Percentiles rank a stretch among this genome's conserved stretches.
phyloP scores from a whole-genome alignment of 2,888 invertebrate species.

The Nomada goodeniana region DNA sequence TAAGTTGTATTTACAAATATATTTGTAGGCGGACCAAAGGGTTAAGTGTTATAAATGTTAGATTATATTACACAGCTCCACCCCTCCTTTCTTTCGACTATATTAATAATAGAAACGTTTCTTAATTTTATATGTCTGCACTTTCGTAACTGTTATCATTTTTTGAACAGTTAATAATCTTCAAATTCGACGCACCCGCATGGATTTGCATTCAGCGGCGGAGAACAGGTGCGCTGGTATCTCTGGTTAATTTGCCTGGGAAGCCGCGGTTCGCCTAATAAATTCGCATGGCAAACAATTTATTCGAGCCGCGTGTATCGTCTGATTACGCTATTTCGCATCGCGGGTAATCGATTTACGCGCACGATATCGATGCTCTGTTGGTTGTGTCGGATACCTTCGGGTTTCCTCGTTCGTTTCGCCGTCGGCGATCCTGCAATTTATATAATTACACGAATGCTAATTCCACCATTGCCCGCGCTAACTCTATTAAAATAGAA shows the following conservation, averaged over 20 bases:
- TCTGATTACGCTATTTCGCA: neutral
- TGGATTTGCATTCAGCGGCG: neutral
- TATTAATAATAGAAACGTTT: no score
- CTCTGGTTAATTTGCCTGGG: neutral
- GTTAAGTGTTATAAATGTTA: no score
- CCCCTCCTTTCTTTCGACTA: no score
- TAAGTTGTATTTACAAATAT: no score
- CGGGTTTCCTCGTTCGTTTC: slow-evolving; percentile 4
- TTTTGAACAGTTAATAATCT: no score
- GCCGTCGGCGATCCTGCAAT: slow-evolving; percentile 23
- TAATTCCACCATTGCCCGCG: slow-evolving; percentile 23
- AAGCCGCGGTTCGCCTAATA: neutral
- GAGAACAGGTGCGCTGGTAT: neutral
- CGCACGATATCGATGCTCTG: slow-evolving; percentile 1
- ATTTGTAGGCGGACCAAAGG: no score
- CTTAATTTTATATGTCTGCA: no score
- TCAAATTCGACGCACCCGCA: neutral
- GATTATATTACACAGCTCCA: no score
- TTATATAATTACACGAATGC: slow-evolving; percentile 41
- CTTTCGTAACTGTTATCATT: no score
- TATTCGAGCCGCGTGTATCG: neutral
- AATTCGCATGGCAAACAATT: neutral
- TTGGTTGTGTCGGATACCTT: neutral
- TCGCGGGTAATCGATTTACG: slow-evolving; percentile 11
- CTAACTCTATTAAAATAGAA: slow-evolving; percentile 28